Base-by-base conservation (phyloP, 2,797 vertebrate species). In the Coregonus ussuriensis region DNA sequence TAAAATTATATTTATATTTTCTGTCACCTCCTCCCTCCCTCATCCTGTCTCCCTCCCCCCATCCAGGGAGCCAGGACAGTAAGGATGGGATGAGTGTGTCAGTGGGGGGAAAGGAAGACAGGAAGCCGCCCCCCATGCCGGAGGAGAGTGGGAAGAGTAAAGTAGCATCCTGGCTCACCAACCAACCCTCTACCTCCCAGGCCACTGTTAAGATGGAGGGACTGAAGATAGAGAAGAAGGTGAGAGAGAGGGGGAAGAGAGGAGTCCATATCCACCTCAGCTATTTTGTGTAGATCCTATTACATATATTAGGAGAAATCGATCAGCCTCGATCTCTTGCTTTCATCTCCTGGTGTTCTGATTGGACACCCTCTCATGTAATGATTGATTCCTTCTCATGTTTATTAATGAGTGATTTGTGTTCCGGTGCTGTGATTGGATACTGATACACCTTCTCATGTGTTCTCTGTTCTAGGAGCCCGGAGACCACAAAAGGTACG, bases 61-160 rank as follows among this genome's bases (percentile, higher is more conserved):
- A 69, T 77, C 69, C 82, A 95, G 95, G 89, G 88, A 95, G 93
- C 91, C 95, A 95, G 77, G 95, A 95, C 86, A 94, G 93, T 87
- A 95, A 95, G 84, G 95, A 95, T 66, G 94, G 91, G 29, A 62
- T 93, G 47, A 93, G 81, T n/a, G 25, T 15, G 16, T 77, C 91
- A 5, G 86, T 89, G 79, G 85, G 75, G 4, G 85, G 89, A 67
- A 82, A 86, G 0, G 93, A 94, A 0, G 94, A 95, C 4, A 95
- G 95, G 51, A 97, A 98, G 71, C 96, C 95, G 0, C 97, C 96
- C 0, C 94, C 95, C 0, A 93, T 95, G 80, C 95, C 96, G 0
- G 97, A 98, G 87, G 97, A 99, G 91, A 97, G 88, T 0, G 94
- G 96, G 74, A 98, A 99, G 88, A 97, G 95, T 85, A 99, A 99